Evolutionary conservation across 1,140 invertebrate genomes (phyloP).

Genomic region (Calephelis virginiensis): DNA sequence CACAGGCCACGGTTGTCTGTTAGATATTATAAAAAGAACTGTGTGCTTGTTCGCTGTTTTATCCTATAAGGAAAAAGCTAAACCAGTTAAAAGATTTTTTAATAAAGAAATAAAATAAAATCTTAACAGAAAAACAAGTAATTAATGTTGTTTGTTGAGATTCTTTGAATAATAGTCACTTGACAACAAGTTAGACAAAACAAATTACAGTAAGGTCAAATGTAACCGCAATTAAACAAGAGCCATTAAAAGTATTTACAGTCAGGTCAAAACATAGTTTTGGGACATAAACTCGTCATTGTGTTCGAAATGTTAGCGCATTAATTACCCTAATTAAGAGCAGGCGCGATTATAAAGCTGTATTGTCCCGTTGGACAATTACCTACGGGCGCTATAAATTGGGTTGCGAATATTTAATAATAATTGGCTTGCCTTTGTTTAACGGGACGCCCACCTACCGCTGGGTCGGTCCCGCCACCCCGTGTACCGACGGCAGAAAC

Average conservation of each 20-base stretch:
- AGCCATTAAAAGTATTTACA: background rate
- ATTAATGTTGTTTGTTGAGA: too few relatives aligned
- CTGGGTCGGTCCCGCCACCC: conserved; percentile 29
- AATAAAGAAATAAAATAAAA: too few relatives aligned
- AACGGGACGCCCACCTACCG: conserved; percentile 38
- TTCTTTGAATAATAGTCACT: too few relatives aligned
- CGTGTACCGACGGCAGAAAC: conserved; percentile 37
- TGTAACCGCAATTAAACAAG: too few relatives aligned
- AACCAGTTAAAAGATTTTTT: too few relatives aligned
- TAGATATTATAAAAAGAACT: too few relatives aligned
- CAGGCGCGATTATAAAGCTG: conserved; percentile 44
- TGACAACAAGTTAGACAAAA: too few relatives aligned
- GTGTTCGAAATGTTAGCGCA: conserved; percentile 38
- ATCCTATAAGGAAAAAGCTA: too few relatives aligned
- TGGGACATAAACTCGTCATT: conserved; percentile 23
- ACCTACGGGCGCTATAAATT: conserved; percentile 54
- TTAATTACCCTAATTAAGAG: conserved; percentile 53
- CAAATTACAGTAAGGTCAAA: too few relatives aligned
- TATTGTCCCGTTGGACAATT: conserved; percentile 58
- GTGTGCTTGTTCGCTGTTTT: too few relatives aligned
- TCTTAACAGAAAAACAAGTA: too few relatives aligned
- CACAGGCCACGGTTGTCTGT: too few relatives aligned
- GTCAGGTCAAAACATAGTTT: conserved; percentile 17
- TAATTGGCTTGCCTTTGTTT: conserved; percentile 73
- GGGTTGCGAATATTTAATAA: conserved; percentile 69